Evolutionary conservation across 1,140 invertebrate species (phyloP), one percentile per base, ranked within the genome.

Genomic region (Eriocheir sinensis): DNA sequence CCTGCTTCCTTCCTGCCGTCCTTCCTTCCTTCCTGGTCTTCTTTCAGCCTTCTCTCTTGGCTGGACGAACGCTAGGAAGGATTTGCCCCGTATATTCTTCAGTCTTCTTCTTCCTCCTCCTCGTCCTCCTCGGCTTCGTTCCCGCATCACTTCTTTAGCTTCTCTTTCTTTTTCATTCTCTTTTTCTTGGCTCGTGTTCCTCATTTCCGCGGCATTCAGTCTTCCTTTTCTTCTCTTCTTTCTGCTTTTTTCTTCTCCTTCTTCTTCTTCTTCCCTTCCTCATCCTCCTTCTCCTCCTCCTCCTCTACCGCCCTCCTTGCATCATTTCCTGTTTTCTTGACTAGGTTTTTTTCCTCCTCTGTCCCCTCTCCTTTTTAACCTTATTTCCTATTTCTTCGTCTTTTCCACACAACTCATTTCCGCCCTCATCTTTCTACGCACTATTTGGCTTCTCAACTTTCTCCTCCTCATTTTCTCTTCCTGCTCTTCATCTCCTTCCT

Each of bases 11-110:
- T 60, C 48, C 38, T 90, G 30, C 48, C 88, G 44, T 60, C 48
- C 88, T 90, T 60, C 48, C 88, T 44, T 30, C 48, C 38, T 90
- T 60, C n/a, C 88, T 90, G 30, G n/a, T 41, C 48, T 60, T 32
- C 88, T 89, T 53, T 30, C 88, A 41, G 21, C 44, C 88, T 89
- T 44, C 40, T 32, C 34, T n/a, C 40, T 38, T 89, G 4, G 6
- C 83, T 85, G n/a, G n/a, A n/a, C n/a, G n/a, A n/a, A n/a, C n/a
- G n/a, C n/a, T n/a, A n/a, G n/a, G n/a, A n/a, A n/a, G n/a, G n/a
- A n/a, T n/a, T n/a, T n/a, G n/a, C n/a, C n/a, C n/a, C n/a, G n/a
- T n/a, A n/a, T n/a, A n/a, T 48, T 15, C 44, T 48, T 48, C 44
- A 4, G 4, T 48, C 44, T 48, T 48, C 44, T 72, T 72, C 60